Evolutionary conservation across 2,888 invertebrate genomes (phyloP).

Genomic region (Euplagia quadripunctaria): DNA sequence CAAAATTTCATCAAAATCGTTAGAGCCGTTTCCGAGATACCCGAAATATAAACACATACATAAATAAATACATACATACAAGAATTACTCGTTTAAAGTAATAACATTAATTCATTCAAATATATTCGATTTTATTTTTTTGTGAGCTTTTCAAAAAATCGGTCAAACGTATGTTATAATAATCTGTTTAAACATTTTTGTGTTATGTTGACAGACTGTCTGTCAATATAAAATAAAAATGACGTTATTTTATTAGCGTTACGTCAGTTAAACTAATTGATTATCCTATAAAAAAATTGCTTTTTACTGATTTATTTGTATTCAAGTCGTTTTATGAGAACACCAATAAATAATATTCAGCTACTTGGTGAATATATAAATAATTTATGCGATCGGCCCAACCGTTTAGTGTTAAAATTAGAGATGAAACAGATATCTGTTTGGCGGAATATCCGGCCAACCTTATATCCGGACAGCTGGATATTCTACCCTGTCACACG

Average conservation of each 20-base stretch:
- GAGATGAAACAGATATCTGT: too few species aligned
- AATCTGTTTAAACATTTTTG: not conserved
- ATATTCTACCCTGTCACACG: too few species aligned
- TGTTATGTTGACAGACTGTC: not conserved
- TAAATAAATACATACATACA: too few species aligned
- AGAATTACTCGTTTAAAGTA: too few species aligned
- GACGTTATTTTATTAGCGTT: not conserved
- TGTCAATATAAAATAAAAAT: not conserved
- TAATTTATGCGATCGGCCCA: slow-evolving; percentile 41
- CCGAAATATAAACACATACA: too few species aligned
- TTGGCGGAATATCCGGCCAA: too few species aligned
- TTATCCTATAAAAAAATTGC: not conserved
- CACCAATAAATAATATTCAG: slow-evolving; percentile 31
- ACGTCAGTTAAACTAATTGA: slow-evolving; percentile 5
- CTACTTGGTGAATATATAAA: slow-evolving; percentile 35
- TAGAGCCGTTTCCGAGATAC: too few species aligned
- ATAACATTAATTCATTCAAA: too few species aligned
- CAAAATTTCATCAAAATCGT: too few species aligned
- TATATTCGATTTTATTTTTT: too few species aligned
- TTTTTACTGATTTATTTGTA: not conserved
- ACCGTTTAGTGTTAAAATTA: slow-evolving; percentile 31
- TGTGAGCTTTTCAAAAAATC: not conserved
- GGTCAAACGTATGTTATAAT: not conserved
- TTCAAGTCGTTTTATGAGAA: slow-evolving; percentile 19
- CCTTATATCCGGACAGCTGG: too few species aligned